Evolutionary conservation across 2,797 vertebrate species (phyloP).

Genomic region (Crocidura indochinensis): DNA sequence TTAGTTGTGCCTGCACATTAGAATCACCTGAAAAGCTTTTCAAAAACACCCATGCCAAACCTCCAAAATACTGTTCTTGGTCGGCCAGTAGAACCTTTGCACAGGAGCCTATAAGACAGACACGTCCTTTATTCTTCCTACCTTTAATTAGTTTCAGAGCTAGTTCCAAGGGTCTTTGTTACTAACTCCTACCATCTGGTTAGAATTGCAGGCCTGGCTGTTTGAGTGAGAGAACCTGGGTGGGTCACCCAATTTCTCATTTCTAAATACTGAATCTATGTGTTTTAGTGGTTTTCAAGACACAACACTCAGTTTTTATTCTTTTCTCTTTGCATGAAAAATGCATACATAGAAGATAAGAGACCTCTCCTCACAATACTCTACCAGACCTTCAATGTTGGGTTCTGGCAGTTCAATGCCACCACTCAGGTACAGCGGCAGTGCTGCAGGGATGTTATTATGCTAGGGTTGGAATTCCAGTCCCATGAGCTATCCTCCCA

Average conservation of each 20-base stretch:
- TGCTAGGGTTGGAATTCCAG: too few species aligned
- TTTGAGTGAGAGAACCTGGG: not conserved
- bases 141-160: not conserved
- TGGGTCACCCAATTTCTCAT: not conserved
- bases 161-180: not conserved
- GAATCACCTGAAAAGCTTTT: slow-evolving; percentile 21
- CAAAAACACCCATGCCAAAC: not conserved
- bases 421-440: too few species aligned
- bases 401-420: too few species aligned
- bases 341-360: too few species aligned
- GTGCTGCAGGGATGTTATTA: too few species aligned
- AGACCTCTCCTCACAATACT: too few species aligned
- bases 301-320: slow-evolving; percentile 18
- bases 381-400: not conserved
- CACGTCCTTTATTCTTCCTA: not conserved
- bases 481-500: too few species aligned
- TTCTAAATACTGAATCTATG: slow-evolving; percentile 10
- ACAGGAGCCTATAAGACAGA: not conserved
- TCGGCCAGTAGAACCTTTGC: not conserved
- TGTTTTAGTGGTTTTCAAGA: slow-evolving; percentile 38
- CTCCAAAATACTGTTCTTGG: not conserved
- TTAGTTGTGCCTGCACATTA: not conserved
- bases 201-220: not conserved
- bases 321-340: not conserved
- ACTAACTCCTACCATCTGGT: not conserved